These are phyloP conservation scores for Pterobdella sp. DNA, from an alignment of 2,888 invertebrate genomes.

Conservation along the genomic window DNA sequence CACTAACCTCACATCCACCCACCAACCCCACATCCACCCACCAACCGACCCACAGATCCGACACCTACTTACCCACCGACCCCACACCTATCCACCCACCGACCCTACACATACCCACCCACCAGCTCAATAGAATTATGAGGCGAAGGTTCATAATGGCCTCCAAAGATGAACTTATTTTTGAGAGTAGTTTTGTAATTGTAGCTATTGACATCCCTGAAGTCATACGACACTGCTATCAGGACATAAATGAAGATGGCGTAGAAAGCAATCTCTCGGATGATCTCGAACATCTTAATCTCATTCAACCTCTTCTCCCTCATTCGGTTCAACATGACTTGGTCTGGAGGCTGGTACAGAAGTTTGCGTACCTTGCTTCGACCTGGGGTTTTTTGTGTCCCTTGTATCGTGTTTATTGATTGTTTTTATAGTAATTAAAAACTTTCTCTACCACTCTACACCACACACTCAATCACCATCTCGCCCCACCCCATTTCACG, in stretches of 20 bases:
- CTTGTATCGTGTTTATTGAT: background rate
- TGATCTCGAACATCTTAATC: constrained; percentile 52
- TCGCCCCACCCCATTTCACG: background rate
- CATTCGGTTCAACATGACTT: constrained; percentile 46
- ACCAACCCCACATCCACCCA: background rate
- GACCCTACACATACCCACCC: background rate
- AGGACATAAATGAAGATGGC: constrained; percentile 53
- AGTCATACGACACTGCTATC: constrained; percentile 52
- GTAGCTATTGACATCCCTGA: constrained; percentile 49
- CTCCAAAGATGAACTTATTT: constrained; percentile 31
- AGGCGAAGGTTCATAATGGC: constrained; percentile 7
- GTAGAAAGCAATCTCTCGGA: constrained; percentile 53
- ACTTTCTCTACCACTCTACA: background rate
- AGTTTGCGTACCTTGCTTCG: constrained; percentile 37
- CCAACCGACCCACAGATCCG: background rate
- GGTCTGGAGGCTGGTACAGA: constrained; percentile 49
- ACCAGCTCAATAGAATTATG: constrained; percentile 27
- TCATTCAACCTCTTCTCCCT: constrained; percentile 50
- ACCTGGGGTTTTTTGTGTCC: constrained; percentile 6
- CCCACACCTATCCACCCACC: constrained; percentile 7
- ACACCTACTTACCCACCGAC: background rate
- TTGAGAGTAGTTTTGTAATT: constrained; percentile 49
- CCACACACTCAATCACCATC: background rate
- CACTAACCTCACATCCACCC: background rate
- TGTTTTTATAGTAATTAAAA: background rate